Conservation (phyloP, 2,113 vertebrate species). For the Alligator mississippiensis region DNA sequence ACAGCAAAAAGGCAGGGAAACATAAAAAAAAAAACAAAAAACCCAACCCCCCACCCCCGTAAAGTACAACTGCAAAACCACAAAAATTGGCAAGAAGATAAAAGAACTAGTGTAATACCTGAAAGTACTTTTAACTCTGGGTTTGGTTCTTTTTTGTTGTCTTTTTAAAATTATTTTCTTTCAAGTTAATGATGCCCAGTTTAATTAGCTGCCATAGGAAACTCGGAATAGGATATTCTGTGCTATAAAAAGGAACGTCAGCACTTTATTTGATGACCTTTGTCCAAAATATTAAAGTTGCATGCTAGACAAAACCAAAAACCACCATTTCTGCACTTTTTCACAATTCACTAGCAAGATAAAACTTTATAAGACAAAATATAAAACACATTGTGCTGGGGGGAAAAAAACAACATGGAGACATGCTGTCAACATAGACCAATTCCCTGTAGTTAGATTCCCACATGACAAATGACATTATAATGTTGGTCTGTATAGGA, state of each 20-base stretch:
- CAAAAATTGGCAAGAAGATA: background rate
- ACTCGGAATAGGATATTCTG: background rate
- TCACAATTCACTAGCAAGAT: conserved; percentile 60
- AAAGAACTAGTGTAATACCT: background rate
- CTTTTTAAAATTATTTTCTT: background rate
- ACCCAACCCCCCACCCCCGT: background rate
- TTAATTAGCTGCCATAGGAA: background rate
- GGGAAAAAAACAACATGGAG: conserved; percentile 65
- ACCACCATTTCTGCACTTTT: conserved; percentile 43
- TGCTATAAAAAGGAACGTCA: conserved; percentile 30
- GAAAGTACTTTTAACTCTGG: background rate
- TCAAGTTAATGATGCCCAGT: background rate
- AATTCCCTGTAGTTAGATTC: conserved; percentile 69
- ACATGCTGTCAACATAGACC: conserved; percentile 68
- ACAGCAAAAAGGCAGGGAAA: background rate
- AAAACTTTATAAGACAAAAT: conserved; percentile 66
- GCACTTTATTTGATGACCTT: conserved; percentile 12
- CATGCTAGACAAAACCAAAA: conserved; percentile 38
- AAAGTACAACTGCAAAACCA: background rate
- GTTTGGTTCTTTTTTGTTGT: background rate
- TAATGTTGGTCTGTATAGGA: conserved; percentile 53
- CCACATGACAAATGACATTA: conserved; percentile 75
- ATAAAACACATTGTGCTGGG: conserved; percentile 65
- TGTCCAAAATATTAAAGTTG: conserved; percentile 40
- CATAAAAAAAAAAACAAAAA: background rate